Evolutionary conservation across 2,888 invertebrate genomes (phyloP).

Genomic region (Coelogynopora nodosa): DNA sequence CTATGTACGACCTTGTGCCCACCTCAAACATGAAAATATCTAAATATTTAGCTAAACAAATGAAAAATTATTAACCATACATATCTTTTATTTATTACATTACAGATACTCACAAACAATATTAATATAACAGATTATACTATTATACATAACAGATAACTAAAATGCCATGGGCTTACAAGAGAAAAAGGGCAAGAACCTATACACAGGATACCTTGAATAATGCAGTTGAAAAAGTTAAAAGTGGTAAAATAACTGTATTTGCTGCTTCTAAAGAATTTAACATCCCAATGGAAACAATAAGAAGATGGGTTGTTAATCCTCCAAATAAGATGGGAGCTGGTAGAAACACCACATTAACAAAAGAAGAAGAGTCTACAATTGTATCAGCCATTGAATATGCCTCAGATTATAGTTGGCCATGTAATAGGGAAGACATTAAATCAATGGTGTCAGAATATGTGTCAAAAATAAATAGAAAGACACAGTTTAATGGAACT

Average conservation of each 20-base stretch:
- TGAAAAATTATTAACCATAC: too few relatives aligned
- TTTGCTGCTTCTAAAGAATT: not conserved
- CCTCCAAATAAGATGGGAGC: not conserved
- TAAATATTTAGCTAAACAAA: too few relatives aligned
- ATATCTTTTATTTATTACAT: too few relatives aligned
- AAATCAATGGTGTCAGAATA: not conserved
- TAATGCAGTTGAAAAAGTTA: not conserved
- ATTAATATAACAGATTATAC: too few relatives aligned
- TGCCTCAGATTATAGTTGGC: not conserved
- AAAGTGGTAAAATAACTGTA: not conserved
- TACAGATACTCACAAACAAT: too few relatives aligned
- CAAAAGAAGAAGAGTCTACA: not conserved
- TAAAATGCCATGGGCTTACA: not conserved
- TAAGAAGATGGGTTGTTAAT: too few relatives aligned
- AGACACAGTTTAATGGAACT: not conserved
- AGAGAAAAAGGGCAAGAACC: not conserved
- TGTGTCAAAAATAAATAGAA: not conserved
- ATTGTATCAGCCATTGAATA: not conserved
- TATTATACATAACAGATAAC: too few relatives aligned
- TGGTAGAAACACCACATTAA: not conserved
- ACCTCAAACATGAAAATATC: too few relatives aligned
- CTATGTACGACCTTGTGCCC: too few relatives aligned
- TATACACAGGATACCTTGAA: not conserved
- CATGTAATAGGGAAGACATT: not conserved
- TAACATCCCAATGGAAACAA: not conserved